Evolutionary conservation across 2,888 invertebrate species (phyloP).

Genomic region (Lypha dubia): DNA sequence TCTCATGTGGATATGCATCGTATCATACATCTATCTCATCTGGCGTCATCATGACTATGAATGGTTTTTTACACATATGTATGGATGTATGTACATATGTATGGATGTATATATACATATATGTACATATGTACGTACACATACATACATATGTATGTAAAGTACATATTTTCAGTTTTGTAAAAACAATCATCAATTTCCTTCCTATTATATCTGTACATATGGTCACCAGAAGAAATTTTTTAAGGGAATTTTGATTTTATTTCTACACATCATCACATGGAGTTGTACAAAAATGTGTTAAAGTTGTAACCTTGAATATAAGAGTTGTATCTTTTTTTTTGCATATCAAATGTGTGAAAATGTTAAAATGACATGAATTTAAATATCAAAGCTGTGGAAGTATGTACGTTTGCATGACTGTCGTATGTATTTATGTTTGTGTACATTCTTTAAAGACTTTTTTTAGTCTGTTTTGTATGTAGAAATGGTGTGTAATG

Average conservation of each 20-base stretch:
- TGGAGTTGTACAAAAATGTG: conserved; percentile 44
- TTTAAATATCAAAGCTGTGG: neutral
- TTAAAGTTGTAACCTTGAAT: conserved; percentile 67
- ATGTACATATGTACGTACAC: no score
- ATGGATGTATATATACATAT: no score
- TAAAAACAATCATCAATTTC: conserved; percentile 17
- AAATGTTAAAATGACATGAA: conserved; percentile 63
- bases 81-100: no score
- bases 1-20: conserved; percentile 33
- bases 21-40: conserved; percentile 44
- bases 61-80: conserved; percentile 19
- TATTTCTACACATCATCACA: neutral
- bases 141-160: neutral
- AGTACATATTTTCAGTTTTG: conserved; percentile 17
- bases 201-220: conserved; percentile 42
- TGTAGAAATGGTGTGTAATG: conserved; percentile 4
- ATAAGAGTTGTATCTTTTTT: conserved; percentile 15
- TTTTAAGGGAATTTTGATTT: conserved; percentile 49
- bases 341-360: conserved; percentile 72
- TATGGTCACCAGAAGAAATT: conserved; percentile 69
- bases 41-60: conserved; percentile 68
- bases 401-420: neutral
- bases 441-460: conserved; percentile 31
- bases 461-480: conserved; percentile 24
- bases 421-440: neutral